Evolutionary conservation across 2,888 invertebrate species (phyloP), one percentile per base, ranked within the genome.

Genomic region (Drosophila suboccidentalis): DNA sequence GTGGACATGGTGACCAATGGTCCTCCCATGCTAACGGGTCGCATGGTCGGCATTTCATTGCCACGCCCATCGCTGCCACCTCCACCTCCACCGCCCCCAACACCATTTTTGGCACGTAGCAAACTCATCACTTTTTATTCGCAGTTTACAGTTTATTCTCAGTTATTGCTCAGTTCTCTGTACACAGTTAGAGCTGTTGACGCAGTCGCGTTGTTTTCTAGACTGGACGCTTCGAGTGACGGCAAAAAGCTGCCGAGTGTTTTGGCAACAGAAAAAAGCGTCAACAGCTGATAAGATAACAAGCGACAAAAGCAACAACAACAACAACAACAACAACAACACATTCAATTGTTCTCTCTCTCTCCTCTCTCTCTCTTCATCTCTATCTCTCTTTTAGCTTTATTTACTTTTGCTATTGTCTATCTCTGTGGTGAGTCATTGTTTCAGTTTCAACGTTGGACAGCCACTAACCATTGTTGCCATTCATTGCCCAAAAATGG

Each of bases 1-100:
- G 90, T 85, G 71, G 86, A 88, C 87, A 90, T 75, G 74, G 71
- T 66, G 36, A 85, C 90, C 60, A 85, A 36, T 0, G 84, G 90
- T 1, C 80, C 49, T 0, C 84, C 84, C 49, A 89, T 85, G 69
- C 46, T 84, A 3, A 85, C 89, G n/a, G 84, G 90, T 13, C 84
- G 76, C 84, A 85, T 85, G 17, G 84, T 85, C 29, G 84, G 89
- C 84, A 85, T 85, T 4, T 68, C 82, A n/a, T 43, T 64, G 49
- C n/a, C 69, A 61, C 75, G 67, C 59, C 68, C 79, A 58, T 41
- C 58, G 39, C 1, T 17, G 63, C 50, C 58, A 34, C 50, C 57
- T 10, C 44, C 63, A 34, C 50, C 58, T 10, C 44, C 63, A 34
- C 50, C 58, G 13, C 44, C 63, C 10, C 38, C 58, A 36, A 47